Base-by-base conservation (phyloP, 2,797 vertebrate species). In the Columba guinea region DNA sequence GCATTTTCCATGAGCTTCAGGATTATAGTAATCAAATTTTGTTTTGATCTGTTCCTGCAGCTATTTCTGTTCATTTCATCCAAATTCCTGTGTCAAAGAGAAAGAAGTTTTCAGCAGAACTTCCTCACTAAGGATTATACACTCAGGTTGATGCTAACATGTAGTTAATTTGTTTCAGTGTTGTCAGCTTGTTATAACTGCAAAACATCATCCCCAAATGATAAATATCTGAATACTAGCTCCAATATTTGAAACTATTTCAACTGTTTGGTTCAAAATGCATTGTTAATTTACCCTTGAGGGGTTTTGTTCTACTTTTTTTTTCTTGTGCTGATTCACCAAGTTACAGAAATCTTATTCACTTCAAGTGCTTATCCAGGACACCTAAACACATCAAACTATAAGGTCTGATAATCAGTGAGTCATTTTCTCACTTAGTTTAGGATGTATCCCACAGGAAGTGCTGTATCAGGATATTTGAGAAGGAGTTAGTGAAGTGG, bases 381-480 rank as follows among this genome's bases (percentile, higher is more conserved):
- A 68, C 46, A 53, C 24, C 53, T 80, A 74, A 84, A 68, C 55
- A n/a, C 5, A 5, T 77, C 53, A 53, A 18, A 23, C 27, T 87
- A 4, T 11, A 77, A 89, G 52, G 39, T 30, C 62, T 84, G 58
- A 71, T 88, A 39, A 76, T 65, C 77, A 82, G 73, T 15, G 49
- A 81, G 55, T 96, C 35, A 73, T 77, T 93, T 87, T 81, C 86
- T 86, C 44, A 16, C 53, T 89, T 73, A 56, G 37, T 53, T 83
- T 41, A 68, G 52, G 49, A 56, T 60, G 13, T 65, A 49, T 75
- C 69, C 73, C 44, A 22, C 30, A 68, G 82, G 48, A 75, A 56
- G 22, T n/a, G 34, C 27, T 93, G 13, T 48, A 22, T 55, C 22
- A 20, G 62, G 82, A 35, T 18, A 51, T 63, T 91, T 70, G 32